phyloP scores from a whole-genome alignment of 2,797 vertebrate genomes.

The Crypturellus tataupa region DNA sequence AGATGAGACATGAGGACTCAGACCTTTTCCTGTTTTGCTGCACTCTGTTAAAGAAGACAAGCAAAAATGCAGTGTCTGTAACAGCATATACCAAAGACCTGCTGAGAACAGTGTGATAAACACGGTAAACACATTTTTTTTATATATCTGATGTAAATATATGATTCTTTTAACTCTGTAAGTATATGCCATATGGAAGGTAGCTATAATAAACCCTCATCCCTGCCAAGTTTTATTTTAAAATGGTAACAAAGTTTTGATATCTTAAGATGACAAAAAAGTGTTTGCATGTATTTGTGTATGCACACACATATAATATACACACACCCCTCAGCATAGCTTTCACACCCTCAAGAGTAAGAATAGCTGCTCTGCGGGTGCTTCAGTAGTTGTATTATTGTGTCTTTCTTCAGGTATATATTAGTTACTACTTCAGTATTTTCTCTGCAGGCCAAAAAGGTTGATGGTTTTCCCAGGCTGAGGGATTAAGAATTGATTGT shows the following conservation, averaged over 20 bases:
- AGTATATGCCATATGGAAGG: background rate
- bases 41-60: background rate
- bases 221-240: background rate
- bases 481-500: background rate
- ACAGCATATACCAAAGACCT: background rate
- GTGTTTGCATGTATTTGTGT: background rate
- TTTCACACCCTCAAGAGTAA: background rate
- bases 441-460: background rate
- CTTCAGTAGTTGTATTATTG: background rate
- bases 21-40: background rate
- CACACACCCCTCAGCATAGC: background rate
- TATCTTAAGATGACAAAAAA: background rate
- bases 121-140: background rate
- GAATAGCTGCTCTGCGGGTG: background rate
- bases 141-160: background rate
- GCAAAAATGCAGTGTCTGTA: background rate
- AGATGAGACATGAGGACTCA: background rate
- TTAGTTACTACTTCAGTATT: background rate
- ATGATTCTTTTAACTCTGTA: background rate
- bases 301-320: too few species aligned
- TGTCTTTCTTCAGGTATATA: background rate
- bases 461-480: background rate
- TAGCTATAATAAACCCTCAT: background rate
- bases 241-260: background rate
- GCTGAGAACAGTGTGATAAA: background rate